Base-by-base conservation (phyloP, 2,797 vertebrate genomes). In the Liasis olivaceus region DNA sequence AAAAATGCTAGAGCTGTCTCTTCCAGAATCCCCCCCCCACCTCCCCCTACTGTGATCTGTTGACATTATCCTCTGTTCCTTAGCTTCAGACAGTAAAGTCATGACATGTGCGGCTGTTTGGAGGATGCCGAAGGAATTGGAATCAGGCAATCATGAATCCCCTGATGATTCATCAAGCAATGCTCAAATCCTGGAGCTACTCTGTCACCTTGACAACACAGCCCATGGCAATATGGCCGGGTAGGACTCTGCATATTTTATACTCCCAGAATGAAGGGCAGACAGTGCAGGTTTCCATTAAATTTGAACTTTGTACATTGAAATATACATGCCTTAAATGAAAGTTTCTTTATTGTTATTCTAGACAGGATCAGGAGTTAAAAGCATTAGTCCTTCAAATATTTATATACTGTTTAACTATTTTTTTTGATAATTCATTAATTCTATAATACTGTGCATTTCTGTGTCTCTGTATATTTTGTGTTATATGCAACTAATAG, bases 111-210 rank as follows among this genome's bases (percentile, higher is more conserved):
- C 98, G 3, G 98, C 99, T 24, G 98, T 99, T 95, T 99, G 99
- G 99, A 98, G 98, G 97, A 99, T 99, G 98, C 99, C 99, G 66
- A 98, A 98, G 89, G 99, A 99, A 97, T 98, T 99, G 98, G 99
- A 99, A 96, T 98, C 98, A 63, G 99, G 99, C 96, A 98, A 97
- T 98, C 98, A 99, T 92, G 99, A 99, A 97, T 99, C 99, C 97
- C 99, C 99, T 28, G 99, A 99, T 47, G 99, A 99, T 97, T 98
- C 99, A 87, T 98, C 98, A 95, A 99, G 99, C 98, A 99, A 99
- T 90, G 97, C 99, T 85, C 99, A 99, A 97, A 98, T 98, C 96
- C 98, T 99, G 98, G 99, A 99, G 98, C 98, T 99, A 95, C 99
- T 99, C 97, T 99, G 99, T 98, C 98, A 98, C 98, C 99, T 99